phyloP scores from a whole-genome alignment of 1,140 invertebrate species.

The Diachasmimorpha longicaudata region DNA sequence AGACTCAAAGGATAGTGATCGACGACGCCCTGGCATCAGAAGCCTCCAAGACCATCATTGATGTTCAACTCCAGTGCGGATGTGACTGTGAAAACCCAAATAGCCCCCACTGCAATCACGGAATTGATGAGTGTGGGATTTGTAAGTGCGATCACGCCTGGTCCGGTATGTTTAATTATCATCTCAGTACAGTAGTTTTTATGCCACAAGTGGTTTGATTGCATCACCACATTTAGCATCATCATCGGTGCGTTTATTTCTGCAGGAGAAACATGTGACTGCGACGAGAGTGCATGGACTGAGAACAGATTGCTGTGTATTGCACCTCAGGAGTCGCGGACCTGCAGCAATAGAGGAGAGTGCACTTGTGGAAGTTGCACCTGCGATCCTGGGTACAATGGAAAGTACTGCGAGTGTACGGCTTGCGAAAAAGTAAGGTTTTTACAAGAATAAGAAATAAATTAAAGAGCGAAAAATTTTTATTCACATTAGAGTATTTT shows the following conservation, averaged over 20 bases:
- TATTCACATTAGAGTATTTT: too few relatives aligned
- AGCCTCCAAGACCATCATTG: slow-evolving; percentile 35
- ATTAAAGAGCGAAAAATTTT: too few relatives aligned
- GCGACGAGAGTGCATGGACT: slow-evolving; percentile 31
- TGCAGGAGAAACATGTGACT: slow-evolving; percentile 42
- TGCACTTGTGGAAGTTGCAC: slow-evolving; percentile 40
- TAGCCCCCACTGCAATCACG: slow-evolving; percentile 33
- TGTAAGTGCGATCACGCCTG: slow-evolving; percentile 43
- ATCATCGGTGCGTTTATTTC: not conserved
- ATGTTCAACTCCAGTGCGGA: slow-evolving; percentile 42
- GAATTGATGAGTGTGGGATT: slow-evolving; percentile 41
- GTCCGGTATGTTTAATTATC: slow-evolving; percentile 35
- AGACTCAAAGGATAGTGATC: slow-evolving; percentile 38
- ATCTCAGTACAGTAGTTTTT: not conserved
- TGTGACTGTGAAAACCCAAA: slow-evolving; percentile 37
- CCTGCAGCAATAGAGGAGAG: slow-evolving; percentile 42
- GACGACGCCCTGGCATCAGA: slow-evolving; percentile 42
- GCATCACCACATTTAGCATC: not conserved
- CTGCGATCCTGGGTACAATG: slow-evolving; percentile 42
- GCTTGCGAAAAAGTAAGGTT: slow-evolving; percentile 41
- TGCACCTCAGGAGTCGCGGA: not conserved
- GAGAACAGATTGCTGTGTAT: slow-evolving; percentile 38
- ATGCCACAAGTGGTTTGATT: not conserved
- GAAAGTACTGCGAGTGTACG: slow-evolving; percentile 43
- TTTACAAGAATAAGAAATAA: not conserved